Base-by-base conservation (phyloP, 2,113 vertebrate species). In the Lagopus muta region DNA sequence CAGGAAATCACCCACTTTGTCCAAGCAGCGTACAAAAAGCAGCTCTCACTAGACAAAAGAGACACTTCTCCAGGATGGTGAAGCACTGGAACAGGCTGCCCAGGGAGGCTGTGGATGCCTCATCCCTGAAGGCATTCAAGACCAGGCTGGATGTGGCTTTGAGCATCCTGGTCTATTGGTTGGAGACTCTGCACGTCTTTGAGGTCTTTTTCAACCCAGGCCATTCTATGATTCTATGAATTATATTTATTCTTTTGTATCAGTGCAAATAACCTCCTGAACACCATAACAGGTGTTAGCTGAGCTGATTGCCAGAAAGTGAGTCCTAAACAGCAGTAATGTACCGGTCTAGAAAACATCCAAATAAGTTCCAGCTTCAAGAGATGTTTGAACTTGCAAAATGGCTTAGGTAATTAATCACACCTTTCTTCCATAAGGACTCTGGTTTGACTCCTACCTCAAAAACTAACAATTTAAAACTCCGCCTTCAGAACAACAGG, bases 1-100 rank as follows among this genome's bases (percentile, higher is more conserved):
- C 54, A 78, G 61, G 64, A 86, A 89, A 87, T 50, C 55, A 52
- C 72, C 48, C 25, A 94, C 90, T 93, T 88, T 74, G 47, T 61
- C 90, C n/a, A 11, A 36, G 38, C 20, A 6, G 11, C 60, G 40
- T 36, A 73, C 69, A 92, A 88, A 57, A 13, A 80, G 16, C 17
- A 67, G 22, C 11, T 73, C 27, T 80, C 21, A 43, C 13, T 74
- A 81, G 34, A 72, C 82, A 76, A 57, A 90, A 74, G 32, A 78
- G 66, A 2, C 15, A 85, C 24, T 90, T 73, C 28, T 36, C 27
- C 25, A 80, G 74, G 48, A 12, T 50, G 48, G 22, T 24, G 48
- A 50, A 4, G 6, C 22, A 50, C 48, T 50, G 48, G 22, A 50
- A 50, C 48, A 50, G 22, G 22, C 21, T 50, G 48, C 48, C 48